Base-by-base conservation (phyloP, 35 echinoderm and acorn worm genomes). In the Acanthaster planci region DNA sequence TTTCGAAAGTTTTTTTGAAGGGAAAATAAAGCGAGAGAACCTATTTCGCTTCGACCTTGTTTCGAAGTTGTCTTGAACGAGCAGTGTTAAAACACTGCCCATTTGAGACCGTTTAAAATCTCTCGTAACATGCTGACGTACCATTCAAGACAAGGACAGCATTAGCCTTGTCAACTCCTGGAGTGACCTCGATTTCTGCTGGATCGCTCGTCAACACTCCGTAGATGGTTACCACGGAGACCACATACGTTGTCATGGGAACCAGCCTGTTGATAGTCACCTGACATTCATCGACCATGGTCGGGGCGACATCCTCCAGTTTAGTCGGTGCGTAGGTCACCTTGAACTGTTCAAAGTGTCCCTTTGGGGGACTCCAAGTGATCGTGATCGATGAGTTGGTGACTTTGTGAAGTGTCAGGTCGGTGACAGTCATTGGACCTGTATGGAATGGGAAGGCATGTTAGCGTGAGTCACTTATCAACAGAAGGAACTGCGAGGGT, bases 151-250 rank as follows among this genome's bases (percentile, higher is more conserved):
- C 59, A 6, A 51, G 51, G 37, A 83, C 21, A 1, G 1, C 10
- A 37, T 31, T 34, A 30, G 81, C 51, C 32, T 59, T 57, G 37
- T 83, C 81, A 0, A 83, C 81, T 34, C 81, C 81, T 30, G 81
- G 81, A 8, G 81, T 83, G 0, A 83, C 81, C 30, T 59, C 8
- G 16, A 83, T 59, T 18, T 83, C 81, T 7, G 56, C 54, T 14
- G 81, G 81, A 10, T 60, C 81, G 38, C 81, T 83, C 34, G 35
- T 35, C 17, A 57, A 83, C 10, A 31, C 21, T 15, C 22, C 81
- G 44, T 59, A 83, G 27, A 83, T 57, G 18, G 52, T 37, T 36
- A 83, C 81, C 81, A 83, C 81, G 32, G 81, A 51, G 23, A 83
- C 81, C 32, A 57, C 56, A 29, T 83, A 83, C 38, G 81, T 83